Percentiles rank a stretch among this genome's conserved stretches.
phyloP scores from a whole-genome alignment of 2,888 invertebrate species.

The Dilophus febrilis region DNA sequence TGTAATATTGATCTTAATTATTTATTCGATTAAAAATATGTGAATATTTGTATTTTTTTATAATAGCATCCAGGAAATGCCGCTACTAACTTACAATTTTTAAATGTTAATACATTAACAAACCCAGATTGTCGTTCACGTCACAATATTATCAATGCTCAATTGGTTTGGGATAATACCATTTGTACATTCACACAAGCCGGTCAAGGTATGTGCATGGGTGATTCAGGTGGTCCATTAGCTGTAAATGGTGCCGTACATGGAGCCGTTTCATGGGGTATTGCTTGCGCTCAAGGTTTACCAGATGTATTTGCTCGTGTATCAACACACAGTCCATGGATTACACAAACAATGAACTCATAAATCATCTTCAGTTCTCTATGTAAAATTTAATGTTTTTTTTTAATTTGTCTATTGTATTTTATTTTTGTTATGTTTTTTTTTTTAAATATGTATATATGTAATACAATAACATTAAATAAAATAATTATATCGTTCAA shows the following conservation, averaged over 20 bases:
- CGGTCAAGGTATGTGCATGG: conserved; percentile 7
- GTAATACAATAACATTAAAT: too few species aligned
- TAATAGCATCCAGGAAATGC: neutral
- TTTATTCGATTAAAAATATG: neutral
- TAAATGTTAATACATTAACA: conserved; percentile 1
- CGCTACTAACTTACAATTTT: neutral
- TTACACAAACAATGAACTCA: too few species aligned
- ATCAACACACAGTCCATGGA: conserved; percentile 13
- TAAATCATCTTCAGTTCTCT: too few species aligned
- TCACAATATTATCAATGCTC: neutral
- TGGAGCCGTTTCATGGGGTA: conserved; percentile 19
- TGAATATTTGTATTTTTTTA: neutral
- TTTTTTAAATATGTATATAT: too few species aligned
- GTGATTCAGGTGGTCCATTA: conserved; percentile 17
- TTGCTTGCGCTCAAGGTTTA: conserved; percentile 16
- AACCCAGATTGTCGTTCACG: conserved; percentile 1
- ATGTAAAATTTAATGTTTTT: too few species aligned
- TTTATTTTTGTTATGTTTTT: too few species aligned
- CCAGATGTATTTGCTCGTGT: conserved; percentile 19
- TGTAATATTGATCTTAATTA: too few species aligned
- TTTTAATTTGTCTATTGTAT: too few species aligned
- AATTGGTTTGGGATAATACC: conserved; percentile 3
- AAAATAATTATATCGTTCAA: too few species aligned
- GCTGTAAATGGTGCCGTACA: conserved; percentile 6
- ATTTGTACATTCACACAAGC: conserved; percentile 7